Evolutionary conservation across 2,888 invertebrate genomes (phyloP).

Genomic region (Acleris laterana): DNA sequence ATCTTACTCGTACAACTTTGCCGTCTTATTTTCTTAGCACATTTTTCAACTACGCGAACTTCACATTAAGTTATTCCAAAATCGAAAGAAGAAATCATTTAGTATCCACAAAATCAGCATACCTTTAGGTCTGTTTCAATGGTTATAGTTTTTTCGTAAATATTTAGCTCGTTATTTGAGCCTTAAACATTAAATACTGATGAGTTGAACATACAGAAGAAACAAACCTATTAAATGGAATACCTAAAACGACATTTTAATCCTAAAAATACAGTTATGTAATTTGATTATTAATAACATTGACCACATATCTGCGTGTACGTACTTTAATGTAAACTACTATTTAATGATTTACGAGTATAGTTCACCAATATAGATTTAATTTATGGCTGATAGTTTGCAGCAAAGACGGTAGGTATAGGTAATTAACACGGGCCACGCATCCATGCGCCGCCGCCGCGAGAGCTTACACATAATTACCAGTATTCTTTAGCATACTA

Average conservation of each 20-base stretch:
- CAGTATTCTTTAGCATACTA: slow-evolving; percentile 49
- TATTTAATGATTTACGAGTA: slow-evolving; percentile 18
- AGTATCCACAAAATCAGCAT: too few species aligned
- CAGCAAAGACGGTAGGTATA: slow-evolving; percentile 19
- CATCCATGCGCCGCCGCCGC: slow-evolving; percentile 14
- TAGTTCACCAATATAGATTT: slow-evolving; percentile 26
- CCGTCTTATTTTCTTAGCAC: slow-evolving; percentile 18
- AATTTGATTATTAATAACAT: slow-evolving; percentile 31
- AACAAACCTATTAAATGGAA: slow-evolving; percentile 12
- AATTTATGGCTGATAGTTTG: slow-evolving; percentile 31
- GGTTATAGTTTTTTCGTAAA: background rate
- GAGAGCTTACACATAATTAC: slow-evolving; percentile 42
- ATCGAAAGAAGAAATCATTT: background rate
- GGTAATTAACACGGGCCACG: slow-evolving; percentile 30
- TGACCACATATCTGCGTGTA: slow-evolving; percentile 13
- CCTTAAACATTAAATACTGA: background rate
- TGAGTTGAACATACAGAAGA: slow-evolving; percentile 2
- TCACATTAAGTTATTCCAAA: background rate
- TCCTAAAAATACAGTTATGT: slow-evolving; percentile 14
- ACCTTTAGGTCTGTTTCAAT: too few species aligned
- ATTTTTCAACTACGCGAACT: slow-evolving; percentile 17
- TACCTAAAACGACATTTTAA: slow-evolving; percentile 18
- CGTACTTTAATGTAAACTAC: slow-evolving; percentile 17
- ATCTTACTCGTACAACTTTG: slow-evolving; percentile 31
- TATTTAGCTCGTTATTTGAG: background rate